Conservation (phyloP, 2,888 invertebrate species). For the Tipula confusa region DNA sequence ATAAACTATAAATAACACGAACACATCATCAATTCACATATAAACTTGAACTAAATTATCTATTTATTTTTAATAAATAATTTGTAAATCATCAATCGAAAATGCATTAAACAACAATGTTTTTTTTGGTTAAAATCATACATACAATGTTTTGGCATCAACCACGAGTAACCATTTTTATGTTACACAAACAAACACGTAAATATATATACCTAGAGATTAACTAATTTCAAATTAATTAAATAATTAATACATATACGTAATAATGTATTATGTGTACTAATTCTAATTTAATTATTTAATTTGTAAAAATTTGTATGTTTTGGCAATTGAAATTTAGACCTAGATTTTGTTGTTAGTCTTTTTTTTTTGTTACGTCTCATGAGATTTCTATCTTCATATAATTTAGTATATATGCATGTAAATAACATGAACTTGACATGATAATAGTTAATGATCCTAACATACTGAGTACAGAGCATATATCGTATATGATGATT, state of each 20-base stretch:
- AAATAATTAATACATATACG: not conserved
- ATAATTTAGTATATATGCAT: not conserved
- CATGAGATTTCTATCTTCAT: not conserved
- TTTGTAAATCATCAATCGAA: not conserved
- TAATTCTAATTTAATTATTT: slow-evolving; percentile 16
- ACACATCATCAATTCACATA: not conserved
- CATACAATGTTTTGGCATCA: not conserved
- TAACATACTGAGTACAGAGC: not conserved
- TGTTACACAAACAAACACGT: not conserved
- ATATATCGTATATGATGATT: not conserved
- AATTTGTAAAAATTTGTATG: not conserved
- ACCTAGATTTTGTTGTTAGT: not conserved
- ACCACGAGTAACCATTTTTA: not conserved
- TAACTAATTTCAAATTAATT: not conserved
- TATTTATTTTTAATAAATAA: not conserved
- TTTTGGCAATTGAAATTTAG: not conserved
- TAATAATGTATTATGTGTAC: too few relatives aligned
- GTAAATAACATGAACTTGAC: not conserved
- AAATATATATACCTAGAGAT: not conserved
- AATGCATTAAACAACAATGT: not conserved
- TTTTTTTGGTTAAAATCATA: not conserved
- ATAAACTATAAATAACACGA: not conserved
- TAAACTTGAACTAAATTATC: not conserved
- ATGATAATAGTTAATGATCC: not conserved
- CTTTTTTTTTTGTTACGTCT: not conserved